Base-by-base conservation (phyloP, 1,140 invertebrate genomes). In the Asbolus verrucosus region DNA sequence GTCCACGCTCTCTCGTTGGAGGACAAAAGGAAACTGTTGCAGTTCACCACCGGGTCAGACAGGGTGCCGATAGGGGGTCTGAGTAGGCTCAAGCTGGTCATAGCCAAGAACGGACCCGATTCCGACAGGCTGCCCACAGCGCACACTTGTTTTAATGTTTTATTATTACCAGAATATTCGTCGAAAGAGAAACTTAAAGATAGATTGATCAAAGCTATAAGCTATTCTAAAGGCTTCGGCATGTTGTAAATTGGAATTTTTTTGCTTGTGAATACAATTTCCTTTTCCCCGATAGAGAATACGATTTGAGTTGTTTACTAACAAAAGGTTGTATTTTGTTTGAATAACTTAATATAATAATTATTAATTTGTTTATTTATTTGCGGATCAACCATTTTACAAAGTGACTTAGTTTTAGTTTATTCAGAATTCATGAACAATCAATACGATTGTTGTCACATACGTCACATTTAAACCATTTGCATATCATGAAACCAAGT, bases 71-170 rank as follows among this genome's bases (percentile, higher is more conserved):
- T 98, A 2, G 90, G 94, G 9, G 97, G 97, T 0, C 87, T 98
- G 74, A 94, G 94, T 73, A 89, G 92, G 72, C 81, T 98, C 2
- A 94, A 96, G 77, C 87, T 97, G 74, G 86, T 93, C 0, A 92
- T 94, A 38, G 90, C 91, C 0, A 85, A 90, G 16, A 90, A 93
- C 79, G 92, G 92, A 0, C 88, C 91, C 0, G 91, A 93, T 80
- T 91, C 90, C 8, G 91, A 93, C 73, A 87, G 91, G 18, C 82
- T 94, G 75, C 92, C 92, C 24, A 93, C 91, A 11, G 91, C 92
- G 6, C 97, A 98, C 81, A 98, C 97, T 0, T 99, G 97, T 82
- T 98, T 98, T 83, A 98, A 98, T 82, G 89, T 98, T 1, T 85
- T 99, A 6, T 88, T 98, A 65, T 84, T 99, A 41, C 97, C 97